phyloP scores from a whole-genome alignment of 2,888 invertebrate genomes.

The Drosophila mercatorum region DNA sequence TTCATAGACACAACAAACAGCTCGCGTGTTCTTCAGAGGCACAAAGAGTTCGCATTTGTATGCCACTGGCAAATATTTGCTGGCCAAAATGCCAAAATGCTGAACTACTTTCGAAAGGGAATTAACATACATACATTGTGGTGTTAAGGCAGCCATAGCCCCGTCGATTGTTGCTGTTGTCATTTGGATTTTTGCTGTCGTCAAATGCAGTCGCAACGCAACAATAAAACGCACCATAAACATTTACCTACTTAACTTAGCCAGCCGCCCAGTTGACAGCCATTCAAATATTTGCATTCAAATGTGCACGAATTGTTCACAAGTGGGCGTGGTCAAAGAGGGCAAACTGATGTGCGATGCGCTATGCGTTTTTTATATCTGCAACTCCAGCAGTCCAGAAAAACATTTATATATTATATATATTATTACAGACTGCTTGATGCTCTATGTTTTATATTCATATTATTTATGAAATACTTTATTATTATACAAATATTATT shows the following conservation, averaged over 20 bases:
- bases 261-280: constrained; percentile 2
- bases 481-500: too few species aligned
- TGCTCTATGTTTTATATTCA: not conserved
- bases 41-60: constrained; percentile 65
- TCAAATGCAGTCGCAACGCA: constrained; percentile 51
- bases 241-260: constrained; percentile 63
- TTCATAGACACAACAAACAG: constrained; percentile 46
- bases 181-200: constrained; percentile 53
- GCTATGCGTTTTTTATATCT: constrained; percentile 63
- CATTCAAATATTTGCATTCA: constrained; percentile 67
- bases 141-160: not conserved
- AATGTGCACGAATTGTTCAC: constrained; percentile 39
- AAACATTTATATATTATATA: constrained; percentile 1
- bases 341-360: not conserved
- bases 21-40: constrained; percentile 49
- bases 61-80: constrained; percentile 65
- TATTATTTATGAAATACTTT: too few species aligned
- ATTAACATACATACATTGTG: constrained; percentile 69
- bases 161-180: constrained; percentile 4
- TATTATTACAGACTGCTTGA: not conserved
- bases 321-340: not conserved
- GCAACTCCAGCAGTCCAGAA: constrained; percentile 67
- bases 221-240: constrained; percentile 56
- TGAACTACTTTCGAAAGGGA: constrained; percentile 73
- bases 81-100: constrained; percentile 52